Evolutionary conservation across 2,113 vertebrate genomes (phyloP), one percentile per base, ranked within the genome.

Genomic region (Eptesicus fuscus): DNA sequence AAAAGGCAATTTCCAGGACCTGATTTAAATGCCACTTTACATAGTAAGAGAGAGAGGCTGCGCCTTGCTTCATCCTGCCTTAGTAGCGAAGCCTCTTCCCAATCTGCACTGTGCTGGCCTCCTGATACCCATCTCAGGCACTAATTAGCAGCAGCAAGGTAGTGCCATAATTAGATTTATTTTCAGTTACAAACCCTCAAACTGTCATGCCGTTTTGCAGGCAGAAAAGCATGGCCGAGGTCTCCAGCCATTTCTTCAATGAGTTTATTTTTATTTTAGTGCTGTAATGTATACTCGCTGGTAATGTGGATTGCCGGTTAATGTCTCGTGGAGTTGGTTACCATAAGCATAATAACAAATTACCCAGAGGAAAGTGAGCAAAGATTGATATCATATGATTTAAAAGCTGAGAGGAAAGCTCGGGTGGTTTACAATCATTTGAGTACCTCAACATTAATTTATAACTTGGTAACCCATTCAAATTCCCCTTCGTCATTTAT

Each of bases 311-410:
- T 96, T 97, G 80, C 91, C 96, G 53, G 79, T 83, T 94, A 97
- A 77, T 91, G 95, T 96, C 84, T 88, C 71, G 3, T 70, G 88
- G 82, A 97, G 80, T 73, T 78, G 88, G 23, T 95, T 96, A 96
- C 73, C 95, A 91, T 70, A 92, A 97, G 88, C 85, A 83, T 94
- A 97, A 97, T 94, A 96, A 97, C 96, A 97, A 98, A 98, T 97
- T 93, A 97, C 53, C 93, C 95, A 93, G 76, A 96, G 96, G 95
- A 97, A 97, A 97, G 97, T 84, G 87, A 95, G 93, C 25, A 97
- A 88, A 98, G 96, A 98, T 95, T 97, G 88, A 78, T 71, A 79
- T 86, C 90, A 96, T 76, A 90, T 96, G 98, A 98, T 96, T 98
- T 97, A 97, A 94, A 96, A 96, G 84, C 96, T 91, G 95, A 98